Conservation (phyloP, 2,888 invertebrate genomes). For the Lepidocyrtoides sp. region DNA sequence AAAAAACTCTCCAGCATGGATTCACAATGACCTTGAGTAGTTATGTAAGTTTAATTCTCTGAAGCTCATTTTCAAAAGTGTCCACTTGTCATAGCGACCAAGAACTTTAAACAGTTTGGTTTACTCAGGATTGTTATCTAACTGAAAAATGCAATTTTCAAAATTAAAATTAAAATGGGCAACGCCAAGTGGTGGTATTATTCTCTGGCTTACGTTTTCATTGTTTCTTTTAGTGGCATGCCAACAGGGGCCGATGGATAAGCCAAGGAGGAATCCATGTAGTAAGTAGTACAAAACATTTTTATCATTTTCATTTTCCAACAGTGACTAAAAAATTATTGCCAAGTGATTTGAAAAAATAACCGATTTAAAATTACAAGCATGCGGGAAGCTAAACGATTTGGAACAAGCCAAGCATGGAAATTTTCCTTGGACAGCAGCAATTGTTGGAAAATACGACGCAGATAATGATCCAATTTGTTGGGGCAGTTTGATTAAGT, state of each 20-base stretch:
- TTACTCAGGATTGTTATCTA: neutral
- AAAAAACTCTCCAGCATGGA: neutral
- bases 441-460: constrained; percentile 74
- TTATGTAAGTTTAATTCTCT: neutral
- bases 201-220: neutral
- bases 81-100: no score
- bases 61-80: no score
- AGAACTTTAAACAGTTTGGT: no score
- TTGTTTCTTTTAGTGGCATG: neutral
- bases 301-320: neutral
- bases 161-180: neutral
- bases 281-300: constrained; percentile 52
- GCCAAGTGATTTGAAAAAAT: neutral
- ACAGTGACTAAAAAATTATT: neutral
- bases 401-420: constrained; percentile 72
- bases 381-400: constrained; percentile 73
- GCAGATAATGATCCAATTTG: constrained; percentile 72
- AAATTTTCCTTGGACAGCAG: constrained; percentile 76
- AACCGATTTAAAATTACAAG: constrained; percentile 2
- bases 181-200: neutral
- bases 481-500: constrained; percentile 78
- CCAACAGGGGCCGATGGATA: neutral
- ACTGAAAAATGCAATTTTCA: neutral
- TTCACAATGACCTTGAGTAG: constrained; percentile 21
- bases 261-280: constrained; percentile 9